phyloP scores from a whole-genome alignment of 2,888 invertebrate genomes.

The Hedya salicella region DNA sequence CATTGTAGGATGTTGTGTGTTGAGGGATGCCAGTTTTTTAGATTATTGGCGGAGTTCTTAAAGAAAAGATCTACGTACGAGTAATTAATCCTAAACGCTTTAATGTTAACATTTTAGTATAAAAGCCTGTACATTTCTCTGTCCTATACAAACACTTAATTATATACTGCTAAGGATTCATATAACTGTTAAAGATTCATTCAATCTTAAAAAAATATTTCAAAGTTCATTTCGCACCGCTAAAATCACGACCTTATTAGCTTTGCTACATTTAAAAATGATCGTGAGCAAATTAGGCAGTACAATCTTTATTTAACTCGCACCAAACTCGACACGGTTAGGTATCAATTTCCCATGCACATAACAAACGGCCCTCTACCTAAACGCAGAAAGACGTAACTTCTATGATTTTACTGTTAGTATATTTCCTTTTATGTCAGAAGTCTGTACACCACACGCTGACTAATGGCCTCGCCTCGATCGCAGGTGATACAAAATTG shows the following conservation, averaged over 20 bases:
- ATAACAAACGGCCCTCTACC: slow-evolving; percentile 15
- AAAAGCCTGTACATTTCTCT: too few species aligned
- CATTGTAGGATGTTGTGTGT: too few species aligned
- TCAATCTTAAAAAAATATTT: background rate
- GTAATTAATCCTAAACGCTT: too few species aligned
- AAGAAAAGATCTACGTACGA: too few species aligned
- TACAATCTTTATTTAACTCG: slow-evolving; percentile 1
- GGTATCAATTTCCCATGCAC: slow-evolving; percentile 35
- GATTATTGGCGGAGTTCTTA: too few species aligned
- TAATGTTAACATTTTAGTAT: too few species aligned
- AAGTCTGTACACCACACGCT: slow-evolving; percentile 23
- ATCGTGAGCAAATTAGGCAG: background rate
- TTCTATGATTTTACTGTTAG: background rate
- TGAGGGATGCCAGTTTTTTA: too few species aligned
- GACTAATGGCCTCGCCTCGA: slow-evolving; percentile 53
- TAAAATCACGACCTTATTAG: slow-evolving; percentile 7
- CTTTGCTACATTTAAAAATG: background rate
- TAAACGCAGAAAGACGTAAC: background rate
- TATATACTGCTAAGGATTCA: too few species aligned
- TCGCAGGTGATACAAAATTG: slow-evolving; percentile 57
- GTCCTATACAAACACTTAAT: too few species aligned
- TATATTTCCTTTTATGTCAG: background rate
- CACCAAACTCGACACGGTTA: slow-evolving; percentile 17
- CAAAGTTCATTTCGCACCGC: background rate
- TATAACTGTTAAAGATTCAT: too few species aligned